phyloP scores from a whole-genome alignment of 2,888 invertebrate species.

The Andrena bucephala region DNA sequence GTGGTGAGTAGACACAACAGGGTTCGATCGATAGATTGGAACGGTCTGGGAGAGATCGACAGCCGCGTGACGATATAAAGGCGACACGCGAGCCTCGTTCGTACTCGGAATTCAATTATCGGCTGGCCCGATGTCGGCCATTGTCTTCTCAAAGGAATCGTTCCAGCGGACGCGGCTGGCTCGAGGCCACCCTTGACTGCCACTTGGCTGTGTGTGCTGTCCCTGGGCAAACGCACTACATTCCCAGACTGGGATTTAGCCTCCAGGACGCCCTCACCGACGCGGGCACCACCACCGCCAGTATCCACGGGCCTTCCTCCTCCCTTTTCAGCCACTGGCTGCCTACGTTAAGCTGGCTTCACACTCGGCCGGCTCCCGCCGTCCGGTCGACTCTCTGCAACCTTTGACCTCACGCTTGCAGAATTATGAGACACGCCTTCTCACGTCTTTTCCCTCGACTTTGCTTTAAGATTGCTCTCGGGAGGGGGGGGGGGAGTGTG shows the following conservation, averaged over 20 bases:
- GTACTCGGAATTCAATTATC: constrained; percentile 69
- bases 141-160: constrained; percentile 68
- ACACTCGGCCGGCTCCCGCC: constrained; percentile 2
- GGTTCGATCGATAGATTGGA: neutral
- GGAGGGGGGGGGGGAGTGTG: too few species aligned
- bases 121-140: constrained; percentile 55
- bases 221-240: constrained; percentile 74
- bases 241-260: constrained; percentile 79
- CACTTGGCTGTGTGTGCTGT: constrained; percentile 45
- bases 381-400: constrained; percentile 10
- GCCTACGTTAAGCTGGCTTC: constrained; percentile 36
- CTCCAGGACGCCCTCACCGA: constrained; percentile 67
- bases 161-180: constrained; percentile 43
- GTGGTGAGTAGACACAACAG: neutral
- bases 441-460: neutral
- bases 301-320: constrained; percentile 46
- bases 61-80: constrained; percentile 27
- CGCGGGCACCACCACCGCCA: constrained; percentile 42
- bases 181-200: constrained; percentile 66
- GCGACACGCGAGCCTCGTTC: constrained; percentile 45
- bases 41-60: constrained; percentile 10
- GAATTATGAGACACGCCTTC: neutral
- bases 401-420: neutral
- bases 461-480: neutral
- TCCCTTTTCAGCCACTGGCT: constrained; percentile 28